These are phyloP conservation scores for Suillia variegata DNA, from an alignment of 2,888 invertebrate genomes.

Conservation along the genomic window DNA sequence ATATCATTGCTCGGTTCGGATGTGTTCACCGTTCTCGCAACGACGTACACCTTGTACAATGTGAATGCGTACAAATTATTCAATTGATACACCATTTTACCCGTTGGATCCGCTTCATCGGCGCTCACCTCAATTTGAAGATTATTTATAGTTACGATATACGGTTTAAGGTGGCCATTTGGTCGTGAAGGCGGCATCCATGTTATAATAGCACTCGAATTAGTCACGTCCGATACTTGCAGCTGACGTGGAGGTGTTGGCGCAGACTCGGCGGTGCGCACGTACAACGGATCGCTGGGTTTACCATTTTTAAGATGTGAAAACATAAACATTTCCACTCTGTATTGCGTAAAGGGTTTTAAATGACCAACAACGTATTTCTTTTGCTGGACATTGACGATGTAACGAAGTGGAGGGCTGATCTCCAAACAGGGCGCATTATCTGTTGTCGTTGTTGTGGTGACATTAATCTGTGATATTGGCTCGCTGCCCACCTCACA, in stretches of 20 bases:
- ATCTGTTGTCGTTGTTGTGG: neutral
- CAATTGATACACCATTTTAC: slow-evolving; percentile 37
- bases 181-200: slow-evolving; percentile 69
- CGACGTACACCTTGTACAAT: slow-evolving; percentile 71
- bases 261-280: slow-evolving; percentile 75
- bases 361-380: slow-evolving; percentile 58
- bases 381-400: neutral
- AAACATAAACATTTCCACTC: slow-evolving; percentile 70
- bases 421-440: neutral
- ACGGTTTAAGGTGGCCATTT: slow-evolving; percentile 70
- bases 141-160: slow-evolving; percentile 34
- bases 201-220: slow-evolving; percentile 67
- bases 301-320: slow-evolving; percentile 65
- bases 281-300: slow-evolving; percentile 67
- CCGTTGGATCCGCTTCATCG: slow-evolving; percentile 17
- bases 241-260: slow-evolving; percentile 65
- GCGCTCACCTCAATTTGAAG: slow-evolving; percentile 23
- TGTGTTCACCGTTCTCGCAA: slow-evolving; percentile 74
- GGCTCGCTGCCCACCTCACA: slow-evolving; percentile 60
- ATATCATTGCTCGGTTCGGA: slow-evolving; percentile 65
- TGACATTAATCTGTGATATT: slow-evolving; percentile 48
- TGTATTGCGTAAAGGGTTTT: slow-evolving; percentile 78
- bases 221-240: slow-evolving; percentile 63
- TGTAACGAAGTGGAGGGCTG: neutral
- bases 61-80: slow-evolving; percentile 65